These are phyloP conservation scores for Crocodylus rhombifer DNA, from an alignment of 2,797 vertebrate genomes.

Conservation along the genomic window DNA sequence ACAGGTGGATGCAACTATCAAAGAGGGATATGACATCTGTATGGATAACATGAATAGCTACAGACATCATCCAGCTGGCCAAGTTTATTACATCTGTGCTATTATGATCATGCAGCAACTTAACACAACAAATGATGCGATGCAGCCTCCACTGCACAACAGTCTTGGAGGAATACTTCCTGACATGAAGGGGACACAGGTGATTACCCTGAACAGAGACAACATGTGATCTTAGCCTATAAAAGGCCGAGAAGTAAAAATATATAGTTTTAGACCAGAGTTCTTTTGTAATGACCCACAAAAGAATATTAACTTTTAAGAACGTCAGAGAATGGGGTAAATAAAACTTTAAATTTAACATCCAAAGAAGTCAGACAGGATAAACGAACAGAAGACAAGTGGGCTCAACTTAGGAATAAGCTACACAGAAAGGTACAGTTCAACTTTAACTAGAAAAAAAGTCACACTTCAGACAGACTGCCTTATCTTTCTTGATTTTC, in stretches of 20 bases:
- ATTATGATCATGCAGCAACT: background rate
- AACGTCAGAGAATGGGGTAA: background rate
- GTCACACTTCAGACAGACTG: background rate
- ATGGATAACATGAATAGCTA: background rate
- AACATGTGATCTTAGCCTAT: too few species aligned
- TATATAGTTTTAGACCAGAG: background rate
- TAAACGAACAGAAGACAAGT: background rate
- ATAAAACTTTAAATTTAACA: background rate
- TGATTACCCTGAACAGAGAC: background rate
- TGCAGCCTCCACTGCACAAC: background rate
- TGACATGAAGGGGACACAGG: background rate
- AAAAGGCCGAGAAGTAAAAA: background rate
- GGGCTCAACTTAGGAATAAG: background rate
- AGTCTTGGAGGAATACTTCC: background rate
- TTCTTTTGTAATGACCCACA: background rate
- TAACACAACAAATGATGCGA: background rate
- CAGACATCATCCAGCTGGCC: background rate
- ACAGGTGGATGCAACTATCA: background rate
- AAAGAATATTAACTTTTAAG: background rate
- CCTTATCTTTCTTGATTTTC: constrained; percentile 8
- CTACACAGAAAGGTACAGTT: background rate
- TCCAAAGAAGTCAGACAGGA: background rate
- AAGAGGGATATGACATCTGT: background rate
- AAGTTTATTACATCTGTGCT: background rate
- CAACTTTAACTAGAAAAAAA: background rate